A percentile compares a stretch with the other conserved stretches of the same genome.
Evolutionary conservation across 2,113 vertebrate genomes (phyloP).

Genomic region (Ia io): DNA sequence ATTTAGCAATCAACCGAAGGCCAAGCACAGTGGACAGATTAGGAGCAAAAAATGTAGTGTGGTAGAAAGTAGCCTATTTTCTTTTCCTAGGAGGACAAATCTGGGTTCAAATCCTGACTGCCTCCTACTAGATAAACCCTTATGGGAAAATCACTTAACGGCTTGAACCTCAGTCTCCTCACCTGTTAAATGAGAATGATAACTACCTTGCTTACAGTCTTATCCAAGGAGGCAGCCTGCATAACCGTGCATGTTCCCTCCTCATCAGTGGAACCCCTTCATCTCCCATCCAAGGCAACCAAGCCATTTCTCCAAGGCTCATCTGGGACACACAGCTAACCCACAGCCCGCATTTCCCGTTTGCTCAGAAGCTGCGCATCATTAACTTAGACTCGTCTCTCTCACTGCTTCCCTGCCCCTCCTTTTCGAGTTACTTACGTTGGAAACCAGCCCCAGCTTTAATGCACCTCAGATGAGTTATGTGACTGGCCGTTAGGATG

Average conservation of each 20-base stretch:
- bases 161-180: not conserved
- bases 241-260: accelerated
- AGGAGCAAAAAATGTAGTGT: not conserved
- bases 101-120: not conserved
- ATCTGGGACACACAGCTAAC: not conserved
- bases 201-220: accelerated
- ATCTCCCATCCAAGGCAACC: not conserved
- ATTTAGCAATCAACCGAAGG: not conserved
- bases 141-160: not conserved
- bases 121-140: not conserved
- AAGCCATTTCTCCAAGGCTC: not conserved
- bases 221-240: accelerated
- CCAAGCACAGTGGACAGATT: not conserved
- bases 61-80: not conserved
- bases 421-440: not conserved
- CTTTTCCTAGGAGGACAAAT: not conserved
- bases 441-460: constrained; percentile 66
- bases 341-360: not conserved
- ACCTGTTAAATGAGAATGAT: not conserved
- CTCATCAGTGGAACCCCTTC: not conserved
- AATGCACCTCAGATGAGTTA: constrained; percentile 58
- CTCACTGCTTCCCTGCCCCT: not conserved
- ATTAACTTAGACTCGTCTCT: not conserved
- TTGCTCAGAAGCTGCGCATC: constrained; percentile 43
- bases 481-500: constrained; percentile 46